Evolutionary conservation across 2,888 invertebrate genomes (phyloP).

Genomic region (Venustoraphidia nigricollis): DNA sequence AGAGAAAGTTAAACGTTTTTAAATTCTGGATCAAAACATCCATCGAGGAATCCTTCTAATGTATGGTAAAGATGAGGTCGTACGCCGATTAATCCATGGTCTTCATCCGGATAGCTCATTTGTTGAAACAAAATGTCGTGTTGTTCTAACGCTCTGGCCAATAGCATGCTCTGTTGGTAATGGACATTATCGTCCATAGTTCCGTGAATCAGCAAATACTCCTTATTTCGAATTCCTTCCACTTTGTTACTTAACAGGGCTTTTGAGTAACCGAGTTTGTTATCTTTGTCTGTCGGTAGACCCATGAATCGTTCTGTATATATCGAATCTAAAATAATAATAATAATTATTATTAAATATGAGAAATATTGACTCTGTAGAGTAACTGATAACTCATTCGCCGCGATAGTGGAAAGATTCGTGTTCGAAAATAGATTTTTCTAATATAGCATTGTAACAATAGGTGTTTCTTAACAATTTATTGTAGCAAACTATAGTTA

Average conservation of each 20-base stretch:
- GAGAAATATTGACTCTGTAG: too few relatives aligned
- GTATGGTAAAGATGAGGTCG: constrained; percentile 81
- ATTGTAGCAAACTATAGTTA: too few relatives aligned
- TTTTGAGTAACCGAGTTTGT: constrained; percentile 54
- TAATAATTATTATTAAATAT: constrained; percentile 1
- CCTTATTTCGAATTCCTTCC: constrained; percentile 44
- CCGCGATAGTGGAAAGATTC: too few relatives aligned
- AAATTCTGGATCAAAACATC: constrained; percentile 29
- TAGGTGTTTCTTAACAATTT: too few relatives aligned
- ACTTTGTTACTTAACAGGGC: constrained; percentile 61
- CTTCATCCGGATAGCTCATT: constrained; percentile 91
- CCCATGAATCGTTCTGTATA: constrained; percentile 98
- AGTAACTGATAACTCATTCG: too few relatives aligned
- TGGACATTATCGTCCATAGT: constrained; percentile 94
- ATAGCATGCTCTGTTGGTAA: constrained; percentile 89
- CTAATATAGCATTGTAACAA: too few relatives aligned
- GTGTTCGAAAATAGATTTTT: too few relatives aligned
- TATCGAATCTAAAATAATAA: constrained; percentile 61
- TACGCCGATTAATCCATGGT: constrained; percentile 70
- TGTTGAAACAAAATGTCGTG: constrained; percentile 80
- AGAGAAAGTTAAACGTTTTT: too few relatives aligned
- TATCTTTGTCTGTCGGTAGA: constrained; percentile 51
- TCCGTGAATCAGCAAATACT: constrained; percentile 85
- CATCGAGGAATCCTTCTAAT: constrained; percentile 65
- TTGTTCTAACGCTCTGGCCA: constrained; percentile 72